Evolutionary conservation across 37 sponge, comb jelly and placozoan species (phyloP).

Genomic region (Axinella damicornis): DNA sequence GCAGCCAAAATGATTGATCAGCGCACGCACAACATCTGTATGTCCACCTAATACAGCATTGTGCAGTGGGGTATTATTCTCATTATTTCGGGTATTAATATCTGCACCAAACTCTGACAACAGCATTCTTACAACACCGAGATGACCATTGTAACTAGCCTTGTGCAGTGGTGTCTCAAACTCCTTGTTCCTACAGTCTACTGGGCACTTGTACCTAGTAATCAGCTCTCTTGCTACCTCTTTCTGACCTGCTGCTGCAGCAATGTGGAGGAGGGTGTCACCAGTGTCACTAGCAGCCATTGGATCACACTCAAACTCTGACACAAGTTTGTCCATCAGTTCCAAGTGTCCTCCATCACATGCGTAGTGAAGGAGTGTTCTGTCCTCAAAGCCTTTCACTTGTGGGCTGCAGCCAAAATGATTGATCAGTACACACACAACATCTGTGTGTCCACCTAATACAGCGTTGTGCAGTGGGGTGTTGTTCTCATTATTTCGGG

Average conservation of each 20-base stretch:
- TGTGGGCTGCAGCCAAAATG: constrained; percentile 34
- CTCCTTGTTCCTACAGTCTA: neutral
- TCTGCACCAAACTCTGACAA: too few relatives aligned
- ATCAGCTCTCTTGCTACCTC: neutral
- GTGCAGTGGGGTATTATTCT: neutral
- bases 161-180: constrained; percentile 7
- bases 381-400: neutral
- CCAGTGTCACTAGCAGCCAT: constrained; percentile 27
- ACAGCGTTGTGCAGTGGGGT: constrained; percentile 21
- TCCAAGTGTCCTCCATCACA: neutral
- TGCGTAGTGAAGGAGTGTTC: constrained; percentile 18
- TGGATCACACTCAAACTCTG: neutral
- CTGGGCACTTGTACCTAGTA: neutral
- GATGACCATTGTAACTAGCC: too few relatives aligned
- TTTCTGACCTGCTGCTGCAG: neutral
- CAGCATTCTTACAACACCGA: too few relatives aligned
- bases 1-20: constrained; percentile 11
- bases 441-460: constrained; percentile 1
- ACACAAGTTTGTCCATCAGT: neutral
- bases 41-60: constrained; percentile 17
- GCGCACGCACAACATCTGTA: neutral
- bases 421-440: constrained; percentile 16
- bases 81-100: neutral
- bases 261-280: neutral
- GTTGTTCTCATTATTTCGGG: neutral